Evolutionary conservation across 1,140 invertebrate species (phyloP), one percentile per base, ranked within the genome.

Genomic region (Lysiphlebus fabarum): DNA sequence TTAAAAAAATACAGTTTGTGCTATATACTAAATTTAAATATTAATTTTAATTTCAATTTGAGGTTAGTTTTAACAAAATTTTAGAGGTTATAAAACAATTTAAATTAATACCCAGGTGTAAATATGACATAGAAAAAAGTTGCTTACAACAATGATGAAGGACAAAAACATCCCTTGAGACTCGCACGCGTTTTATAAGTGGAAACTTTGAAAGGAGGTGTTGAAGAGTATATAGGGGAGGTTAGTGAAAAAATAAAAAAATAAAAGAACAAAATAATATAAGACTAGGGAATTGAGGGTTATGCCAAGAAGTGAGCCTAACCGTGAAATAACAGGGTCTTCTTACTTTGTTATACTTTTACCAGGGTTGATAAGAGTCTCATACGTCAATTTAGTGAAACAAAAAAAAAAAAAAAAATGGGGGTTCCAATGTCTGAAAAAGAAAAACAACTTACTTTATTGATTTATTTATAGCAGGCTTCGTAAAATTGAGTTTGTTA

Each of bases 321-420:
- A 79, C 75, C 75, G 77, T 76, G 73, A 78, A 79, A 79, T 78
- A 79, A 77, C 73, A 72, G 67, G 70, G 72, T 73, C 66, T 67
- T 62, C 62, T 56, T 61, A 40, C 42, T 53, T 26, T 26, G 17
- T 26, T 26, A n/a, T n/a, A 26, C 17, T 26, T 26, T 17, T 62
- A 67, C 67, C 67, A 62, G 57, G 51, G 57, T 41, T 36, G 65
- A 69, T 67, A 67, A 63, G 67, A 74, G 67, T 55, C 70, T 73
- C 71, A 66, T 76, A 76, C 70, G 73, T 78, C 74, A 77, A 71
- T 73, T 71, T 62, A 69, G 67, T 66, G 67, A 64, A 59, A 63
- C 61, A 64, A 42, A 62, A 61, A 56, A 40, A 59, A 33, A 64
- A 42, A 62, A 61, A 56, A 40, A 59, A 33, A 54, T 37, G 38